These are phyloP conservation scores for Hylaea fasciaria DNA, from an alignment of 2,888 invertebrate genomes.

Conservation along the genomic window DNA sequence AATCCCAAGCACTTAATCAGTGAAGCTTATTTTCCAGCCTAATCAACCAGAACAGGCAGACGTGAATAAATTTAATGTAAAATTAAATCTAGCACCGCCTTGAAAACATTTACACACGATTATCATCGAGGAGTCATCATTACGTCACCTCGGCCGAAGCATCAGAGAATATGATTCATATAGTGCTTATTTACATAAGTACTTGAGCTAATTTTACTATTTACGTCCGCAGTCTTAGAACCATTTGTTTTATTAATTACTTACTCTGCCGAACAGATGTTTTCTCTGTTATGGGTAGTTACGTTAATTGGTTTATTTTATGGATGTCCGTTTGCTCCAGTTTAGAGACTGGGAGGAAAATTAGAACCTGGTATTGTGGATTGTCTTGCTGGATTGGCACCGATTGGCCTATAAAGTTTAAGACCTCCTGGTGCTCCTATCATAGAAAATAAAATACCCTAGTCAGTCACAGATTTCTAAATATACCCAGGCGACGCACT, in stretches of 20 bases:
- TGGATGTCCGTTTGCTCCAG: slow-evolving; percentile 11
- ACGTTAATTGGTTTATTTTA: slow-evolving; percentile 15
- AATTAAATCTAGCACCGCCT: slow-evolving; percentile 13
- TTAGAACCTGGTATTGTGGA: background rate
- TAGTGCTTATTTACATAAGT: slow-evolving; percentile 34
- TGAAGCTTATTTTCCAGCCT: slow-evolving; percentile 17
- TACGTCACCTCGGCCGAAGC: slow-evolving; percentile 33
- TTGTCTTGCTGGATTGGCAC: too few relatives aligned
- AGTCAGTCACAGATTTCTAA: too few relatives aligned
- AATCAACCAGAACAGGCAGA: slow-evolving; percentile 10
- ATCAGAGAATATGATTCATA: slow-evolving; percentile 25
- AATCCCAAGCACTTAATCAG: background rate
- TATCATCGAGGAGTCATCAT: slow-evolving; percentile 37
- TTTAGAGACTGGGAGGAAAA: background rate
- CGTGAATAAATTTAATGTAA: slow-evolving; percentile 12
- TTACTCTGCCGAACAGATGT: slow-evolving; percentile 21
- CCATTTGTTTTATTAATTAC: slow-evolving; percentile 31
- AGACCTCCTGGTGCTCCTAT: too few relatives aligned
- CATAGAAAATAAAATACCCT: too few relatives aligned
- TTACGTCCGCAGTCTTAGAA: slow-evolving; percentile 15
- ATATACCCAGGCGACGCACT: too few relatives aligned
- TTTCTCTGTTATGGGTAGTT: background rate
- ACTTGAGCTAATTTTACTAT: slow-evolving; percentile 33
- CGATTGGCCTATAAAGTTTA: too few relatives aligned
- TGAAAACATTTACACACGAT: slow-evolving; percentile 30